Evolutionary conservation across 2,888 invertebrate genomes (phyloP).

Genomic region (Sarcophaga subvicina): DNA sequence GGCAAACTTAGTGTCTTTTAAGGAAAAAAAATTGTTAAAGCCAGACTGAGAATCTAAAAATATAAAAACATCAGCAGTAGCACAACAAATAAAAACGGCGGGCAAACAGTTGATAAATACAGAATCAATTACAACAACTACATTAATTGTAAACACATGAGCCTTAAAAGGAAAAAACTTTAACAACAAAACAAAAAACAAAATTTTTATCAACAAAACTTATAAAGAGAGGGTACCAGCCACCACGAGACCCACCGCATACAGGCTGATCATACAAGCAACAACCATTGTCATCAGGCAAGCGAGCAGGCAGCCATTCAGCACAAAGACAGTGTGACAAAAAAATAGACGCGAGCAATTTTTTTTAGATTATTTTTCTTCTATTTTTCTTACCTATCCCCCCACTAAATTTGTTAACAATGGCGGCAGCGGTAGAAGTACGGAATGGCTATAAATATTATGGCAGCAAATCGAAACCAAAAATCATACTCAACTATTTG

Average conservation of each 20-base stretch:
- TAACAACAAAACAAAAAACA: slow-evolving; percentile 25
- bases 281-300: slow-evolving; percentile 13
- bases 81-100: slow-evolving; percentile 36
- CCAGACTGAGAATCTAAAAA: slow-evolving; percentile 51
- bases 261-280: slow-evolving; percentile 8
- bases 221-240: background rate
- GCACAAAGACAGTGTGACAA: background rate
- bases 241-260: background rate
- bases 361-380: background rate
- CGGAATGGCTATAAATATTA: slow-evolving; percentile 87
- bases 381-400: too few species aligned
- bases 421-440: slow-evolving; percentile 86
- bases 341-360: slow-evolving; percentile 43
- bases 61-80: slow-evolving; percentile 32
- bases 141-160: slow-evolving; percentile 10
- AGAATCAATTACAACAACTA: background rate
- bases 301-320: background rate
- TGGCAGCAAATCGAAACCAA: slow-evolving; percentile 83
- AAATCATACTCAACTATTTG: slow-evolving; percentile 86
- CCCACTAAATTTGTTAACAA: slow-evolving; percentile 68
- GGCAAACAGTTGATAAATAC: slow-evolving; percentile 27
- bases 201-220: background rate
- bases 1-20: slow-evolving; percentile 18
- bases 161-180: slow-evolving; percentile 41
- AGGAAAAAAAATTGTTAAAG: slow-evolving; percentile 29